phyloP scores from a whole-genome alignment of 2,797 vertebrate species.

The Darevskia nairensis region DNA sequence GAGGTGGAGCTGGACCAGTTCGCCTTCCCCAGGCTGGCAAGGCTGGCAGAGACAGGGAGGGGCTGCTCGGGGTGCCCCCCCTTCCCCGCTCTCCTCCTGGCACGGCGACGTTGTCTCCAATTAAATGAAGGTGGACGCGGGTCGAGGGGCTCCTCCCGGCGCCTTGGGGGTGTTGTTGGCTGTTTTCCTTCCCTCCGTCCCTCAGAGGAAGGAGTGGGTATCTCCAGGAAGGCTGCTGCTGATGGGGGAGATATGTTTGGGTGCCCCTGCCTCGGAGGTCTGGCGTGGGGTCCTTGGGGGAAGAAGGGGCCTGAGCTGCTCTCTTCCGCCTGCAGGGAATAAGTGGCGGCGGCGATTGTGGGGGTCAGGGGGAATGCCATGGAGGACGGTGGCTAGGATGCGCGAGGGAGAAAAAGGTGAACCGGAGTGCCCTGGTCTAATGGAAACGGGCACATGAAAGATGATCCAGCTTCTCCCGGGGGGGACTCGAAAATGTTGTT shows the following conservation, averaged over 20 bases:
- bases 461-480: background rate
- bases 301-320: background rate
- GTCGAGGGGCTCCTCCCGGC: background rate
- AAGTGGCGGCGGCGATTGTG: background rate
- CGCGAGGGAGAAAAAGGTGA: background rate
- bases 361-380: background rate
- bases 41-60: conserved; percentile 4
- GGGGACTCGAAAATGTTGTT: background rate
- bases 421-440: too few species aligned
- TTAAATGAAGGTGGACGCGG: background rate
- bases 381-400: background rate
- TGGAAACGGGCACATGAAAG: background rate
- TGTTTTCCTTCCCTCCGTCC: too few species aligned
- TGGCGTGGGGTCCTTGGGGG: background rate
- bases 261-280: background rate
- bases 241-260: conserved; percentile 16
- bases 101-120: background rate
- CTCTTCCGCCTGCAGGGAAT: background rate
- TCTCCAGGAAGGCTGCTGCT: background rate
- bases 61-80: background rate
- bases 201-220: background rate
- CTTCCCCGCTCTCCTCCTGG: background rate
- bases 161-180: background rate
- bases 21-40: conserved; percentile 9
- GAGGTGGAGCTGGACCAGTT: background rate